Base-by-base conservation (phyloP, 2,113 vertebrate species). In the Oreochromis niloticus region DNA sequence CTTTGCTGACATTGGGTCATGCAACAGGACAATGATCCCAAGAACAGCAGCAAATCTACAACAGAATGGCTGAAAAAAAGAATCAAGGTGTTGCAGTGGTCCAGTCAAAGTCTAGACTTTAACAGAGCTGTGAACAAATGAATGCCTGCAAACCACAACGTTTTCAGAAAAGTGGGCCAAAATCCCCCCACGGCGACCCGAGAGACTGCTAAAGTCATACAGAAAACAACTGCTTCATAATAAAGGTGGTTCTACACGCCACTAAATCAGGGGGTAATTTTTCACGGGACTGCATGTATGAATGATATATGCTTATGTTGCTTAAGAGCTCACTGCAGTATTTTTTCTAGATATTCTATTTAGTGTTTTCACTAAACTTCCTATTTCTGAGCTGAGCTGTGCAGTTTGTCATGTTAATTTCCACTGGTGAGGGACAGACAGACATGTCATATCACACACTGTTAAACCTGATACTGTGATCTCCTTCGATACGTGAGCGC, bases 401-500 rank as follows among this genome's bases (percentile, higher is more conserved):
- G 39, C 30, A 30, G 13, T 24, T 50, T 3, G 39, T 12, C 27
- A 14, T 52, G 12, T 66, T 59, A 4, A 78, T 61, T 30, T 4
- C 19, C 8, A 41, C 9, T 50, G 27, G 24, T 41, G 32, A 32
- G 9, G 61, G 13, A 16, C 46, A 7, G 55, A 36, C 2, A 3
- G n/a, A 43, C 52, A 30, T 52, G 63, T 6, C 73, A 41, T 22
- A 9, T 17, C 83, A 89, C 79, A 84, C 24, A 7, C 34, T 71
- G 79, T 36, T 56, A 52, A 83, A 80, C 34, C 11, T 30, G 81
- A 41, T 80, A 81, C 75, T 90, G 86, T 84, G 85, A 89, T 91
- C 82, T 83, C 82, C 22, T 79, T 55, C 30, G 6, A n/a, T 43
- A 71, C 4, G 36, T 68, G 82, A 90, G 39, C 12, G 68, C 84